Percentiles rank a stretch among this genome's conserved stretches.
These are phyloP conservation scores for Pyrgus malvae DNA, from an alignment of 2,888 invertebrate genomes.

Conservation along the genomic window DNA sequence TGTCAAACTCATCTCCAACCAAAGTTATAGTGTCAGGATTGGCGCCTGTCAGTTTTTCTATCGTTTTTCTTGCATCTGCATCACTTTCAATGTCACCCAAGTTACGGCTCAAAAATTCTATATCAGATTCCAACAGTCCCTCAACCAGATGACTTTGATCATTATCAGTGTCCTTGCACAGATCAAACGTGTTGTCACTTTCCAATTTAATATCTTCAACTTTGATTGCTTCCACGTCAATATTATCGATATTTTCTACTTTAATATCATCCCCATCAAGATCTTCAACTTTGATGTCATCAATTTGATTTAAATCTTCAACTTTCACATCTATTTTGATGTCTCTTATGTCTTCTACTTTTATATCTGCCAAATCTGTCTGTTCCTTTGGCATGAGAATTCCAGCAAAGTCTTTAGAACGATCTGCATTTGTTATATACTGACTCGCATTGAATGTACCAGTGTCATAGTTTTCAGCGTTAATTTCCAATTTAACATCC, in stretches of 20 bases:
- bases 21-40: constrained; percentile 73
- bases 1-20: constrained; percentile 74
- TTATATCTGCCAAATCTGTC: constrained; percentile 70
- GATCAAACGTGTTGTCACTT: constrained; percentile 61
- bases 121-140: constrained; percentile 73
- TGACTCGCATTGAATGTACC: constrained; percentile 67
- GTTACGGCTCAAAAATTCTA: constrained; percentile 75
- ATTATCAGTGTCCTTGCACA: constrained; percentile 63
- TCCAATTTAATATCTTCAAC: constrained; percentile 74
- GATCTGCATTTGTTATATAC: constrained; percentile 60
- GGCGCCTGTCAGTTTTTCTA: constrained; percentile 74
- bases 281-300: constrained; percentile 70
- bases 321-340: constrained; percentile 74
- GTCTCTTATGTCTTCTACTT: constrained; percentile 74
- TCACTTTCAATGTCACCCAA: constrained; percentile 77
- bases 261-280: constrained; percentile 63
- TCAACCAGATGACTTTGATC: constrained; percentile 69
- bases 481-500: constrained; percentile 63
- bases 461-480: constrained; percentile 61
- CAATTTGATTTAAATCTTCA: constrained; percentile 66
- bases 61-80: constrained; percentile 77
- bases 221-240: constrained; percentile 64
- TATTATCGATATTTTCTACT: constrained; percentile 67
- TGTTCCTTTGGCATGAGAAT: constrained; percentile 67
- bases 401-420: constrained; percentile 63